Evolutionary conservation across 2,888 invertebrate genomes (phyloP), one percentile per base, ranked within the genome.

Genomic region (Torymus tubicola): DNA sequence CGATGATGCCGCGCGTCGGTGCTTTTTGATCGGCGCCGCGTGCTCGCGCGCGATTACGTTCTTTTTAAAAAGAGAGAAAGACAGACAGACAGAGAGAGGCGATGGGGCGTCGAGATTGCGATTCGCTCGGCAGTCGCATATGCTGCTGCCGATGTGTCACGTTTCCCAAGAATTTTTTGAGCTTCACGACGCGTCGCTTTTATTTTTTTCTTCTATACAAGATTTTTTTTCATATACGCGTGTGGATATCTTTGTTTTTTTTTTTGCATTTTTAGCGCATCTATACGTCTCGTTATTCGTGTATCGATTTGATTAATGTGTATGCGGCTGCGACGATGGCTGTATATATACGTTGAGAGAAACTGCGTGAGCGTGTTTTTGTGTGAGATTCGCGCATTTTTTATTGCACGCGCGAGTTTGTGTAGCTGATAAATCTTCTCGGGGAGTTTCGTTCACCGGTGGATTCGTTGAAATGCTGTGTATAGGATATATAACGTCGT

Each of bases 121-220:
- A 69, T 70, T 70, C 52, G 70, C 60, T 24, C 70, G 70, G 68
- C 69, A 60, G 60, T 63, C 68, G 68, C 42, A 13, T 57, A n/a
- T n/a, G n/a, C n/a, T n/a, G 42, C 42, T 70, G 58, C 21, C 75
- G 65, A 75, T 80, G 75, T 75, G 80, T 80, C 80, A 80, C 75
- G 75, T 75, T 80, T 80, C 80, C 71, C 80, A 64, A 57, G 75
- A 80, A 80, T 80, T 75, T 80, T 80, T 80, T 75, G 80, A 42
- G 8, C 68, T 57, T 24, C 14, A 67, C 67, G 71, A 71, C 71
- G 55, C 63, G 63, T 21, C 69, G 16, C 18, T 69, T 71, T 64
- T 21, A 42, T 3, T 2, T 18, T 68, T 14, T 68, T 18, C 16
- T 31, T 13, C n/a, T 69, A 21, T 21, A 21, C 52, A 42, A 8